Evolutionary conservation across 2,888 invertebrate species (phyloP), one percentile per base, ranked within the genome.

Genomic region (Tenthredo livida): DNA sequence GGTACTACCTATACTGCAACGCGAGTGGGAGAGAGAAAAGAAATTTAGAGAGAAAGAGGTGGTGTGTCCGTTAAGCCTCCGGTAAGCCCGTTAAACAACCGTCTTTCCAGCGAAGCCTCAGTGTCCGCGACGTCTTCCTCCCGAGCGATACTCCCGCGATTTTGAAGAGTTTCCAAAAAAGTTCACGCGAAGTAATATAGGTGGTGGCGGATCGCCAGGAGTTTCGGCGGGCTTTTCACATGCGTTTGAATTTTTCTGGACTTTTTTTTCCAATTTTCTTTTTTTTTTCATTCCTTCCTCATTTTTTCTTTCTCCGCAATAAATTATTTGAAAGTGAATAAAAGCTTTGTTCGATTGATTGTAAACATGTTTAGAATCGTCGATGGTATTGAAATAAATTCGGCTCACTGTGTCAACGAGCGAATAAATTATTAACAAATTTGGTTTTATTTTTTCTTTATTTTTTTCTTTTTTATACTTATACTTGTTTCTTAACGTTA

Each of bases 1-100:
- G 37, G 54, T 21, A n/a, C n/a, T n/a, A n/a, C n/a, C n/a, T 17
- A 29, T 50, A n/a, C n/a, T n/a, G n/a, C n/a, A 10, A 40, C 50
- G 58, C 50, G 58, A 78, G 54, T 43, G 82, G 25, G 65, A 85
- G 61, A 61, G 37, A 70, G 47, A 72, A 72, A 61, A 82, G 54
- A 82, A 78, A 85, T 84, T 73, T 86, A 84, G 86, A 86, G 80
- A 80, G 80, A 80, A 80, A 80, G 80, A 80, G 80, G 40, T 80
- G 80, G 61, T 61, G 80, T 80, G 80, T 80, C 80, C 80, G 80
- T 80, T 80, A 80, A 80, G 80, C 80, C 80, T 61, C 40, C 37
- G 61, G 80, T 61, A 37, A 80, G 80, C 80, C 80, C 80, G 80
- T 80, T 80, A 58, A 80, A 80, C 40, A 80, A 80, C 80, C 80